A percentile compares a stretch with the other conserved stretches of the same genome.
Conservation (phyloP, 2,888 invertebrate genomes). For the Didymodactylos carnosus region DNA sequence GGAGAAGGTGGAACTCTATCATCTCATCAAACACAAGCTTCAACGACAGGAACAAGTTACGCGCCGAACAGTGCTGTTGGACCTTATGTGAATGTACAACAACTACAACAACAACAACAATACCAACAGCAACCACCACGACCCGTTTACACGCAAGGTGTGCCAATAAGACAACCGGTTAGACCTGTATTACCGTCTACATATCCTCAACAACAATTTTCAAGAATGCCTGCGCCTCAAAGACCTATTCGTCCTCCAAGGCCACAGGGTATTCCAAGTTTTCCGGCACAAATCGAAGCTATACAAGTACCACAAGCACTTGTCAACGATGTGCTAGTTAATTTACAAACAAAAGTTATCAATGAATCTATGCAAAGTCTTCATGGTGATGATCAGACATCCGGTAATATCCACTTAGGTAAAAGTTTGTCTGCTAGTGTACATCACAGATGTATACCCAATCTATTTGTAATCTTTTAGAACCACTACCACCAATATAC, state of each 20-base stretch:
- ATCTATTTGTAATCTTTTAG: neutral
- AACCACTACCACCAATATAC: slow-evolving; percentile 4
- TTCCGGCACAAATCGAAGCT: neutral
- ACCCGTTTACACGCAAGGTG: neutral
- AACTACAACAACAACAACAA: neutral
- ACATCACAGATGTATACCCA: neutral
- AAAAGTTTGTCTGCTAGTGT: neutral
- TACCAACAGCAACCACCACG: neutral
- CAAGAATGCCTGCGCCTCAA: neutral
- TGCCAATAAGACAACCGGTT: neutral
- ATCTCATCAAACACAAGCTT: too few relatives aligned
- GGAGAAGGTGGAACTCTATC: too few relatives aligned
- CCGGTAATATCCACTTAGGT: neutral
- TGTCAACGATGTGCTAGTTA: neutral
- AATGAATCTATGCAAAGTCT: neutral
- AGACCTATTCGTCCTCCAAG: neutral
- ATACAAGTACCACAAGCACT: neutral
- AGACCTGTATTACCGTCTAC: neutral
- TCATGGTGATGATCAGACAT: neutral
- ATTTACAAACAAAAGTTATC: neutral
- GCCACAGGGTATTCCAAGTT: neutral
- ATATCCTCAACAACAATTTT: neutral
- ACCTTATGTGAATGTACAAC: too few relatives aligned
- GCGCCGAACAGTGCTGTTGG: neutral
- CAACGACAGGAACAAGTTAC: neutral